Evolutionary conservation across 30 jellyfish, hydroid and myxozoan species (phyloP), one percentile per base, ranked within the genome.

Genomic region (Turritopsis rubra): DNA sequence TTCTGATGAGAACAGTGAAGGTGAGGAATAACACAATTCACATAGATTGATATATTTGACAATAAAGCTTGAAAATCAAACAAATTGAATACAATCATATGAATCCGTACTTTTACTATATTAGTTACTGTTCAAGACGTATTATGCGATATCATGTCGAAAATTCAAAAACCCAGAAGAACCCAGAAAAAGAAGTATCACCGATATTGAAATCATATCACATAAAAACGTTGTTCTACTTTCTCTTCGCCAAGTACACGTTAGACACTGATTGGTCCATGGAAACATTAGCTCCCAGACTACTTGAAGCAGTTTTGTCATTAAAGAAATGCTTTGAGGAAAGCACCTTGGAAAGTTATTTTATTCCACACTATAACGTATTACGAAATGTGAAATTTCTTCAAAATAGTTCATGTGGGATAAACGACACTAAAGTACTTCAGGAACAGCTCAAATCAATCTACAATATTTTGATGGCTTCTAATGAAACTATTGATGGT

Each of bases 131-230:
- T n/a, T n/a, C n/a, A n/a, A n/a, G n/a, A n/a, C n/a, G n/a, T n/a
- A n/a, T n/a, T n/a, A n/a, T n/a, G n/a, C n/a, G n/a, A n/a, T n/a
- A n/a, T n/a, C n/a, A n/a, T n/a, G n/a, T n/a, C n/a, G n/a, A n/a
- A n/a, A n/a, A n/a, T n/a, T n/a, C n/a, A n/a, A n/a, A n/a, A n/a
- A n/a, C n/a, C n/a, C n/a, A n/a, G 60, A 41, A 41, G 60, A 3
- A 3, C 9, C 60, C 60, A 3, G 60, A 41, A 13, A 41, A 41
- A 41, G 60, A 41, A 41, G 60, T 13, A 3, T 41, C 60, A 41
- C 77, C 77, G 16, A 68, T 68, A 23, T 68, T 68, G 77, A 1
- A 68, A 7, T 68, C 77, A 68, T 68, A 68, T 1, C 77, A 68
- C 77, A 68, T 68, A 68, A 68, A 68, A 27, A 68, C 77, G 0